Percentiles rank a stretch among this genome's conserved stretches.
phyloP scores from a whole-genome alignment of 2,888 invertebrate species.

The Polyommatus iphigenia region DNA sequence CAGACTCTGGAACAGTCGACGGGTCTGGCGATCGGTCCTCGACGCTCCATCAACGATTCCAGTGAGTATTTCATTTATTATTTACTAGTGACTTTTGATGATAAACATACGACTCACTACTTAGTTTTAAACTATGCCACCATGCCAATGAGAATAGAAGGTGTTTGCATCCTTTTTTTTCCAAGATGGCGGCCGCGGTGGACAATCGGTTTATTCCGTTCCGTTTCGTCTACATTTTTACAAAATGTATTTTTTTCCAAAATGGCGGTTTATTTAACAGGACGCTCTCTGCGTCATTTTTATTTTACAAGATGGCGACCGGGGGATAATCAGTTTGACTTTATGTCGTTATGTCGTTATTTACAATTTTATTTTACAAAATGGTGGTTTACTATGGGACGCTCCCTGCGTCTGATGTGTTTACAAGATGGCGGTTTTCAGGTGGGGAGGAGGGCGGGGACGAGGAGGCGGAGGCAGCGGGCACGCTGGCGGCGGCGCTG shows the following conservation, averaged over 20 bases:
- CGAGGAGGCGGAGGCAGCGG: constrained; percentile 63
- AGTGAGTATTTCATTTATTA: constrained; percentile 52
- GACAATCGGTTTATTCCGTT: too few relatives aligned
- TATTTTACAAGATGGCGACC: background rate
- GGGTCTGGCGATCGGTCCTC: constrained; percentile 86
- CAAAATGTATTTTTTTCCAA: too few relatives aligned
- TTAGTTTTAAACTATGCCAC: too few relatives aligned
- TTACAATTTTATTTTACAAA: background rate
- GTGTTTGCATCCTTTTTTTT: too few relatives aligned
- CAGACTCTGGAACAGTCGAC: constrained; percentile 91
- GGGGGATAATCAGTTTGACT: too few relatives aligned
- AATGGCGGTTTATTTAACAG: too few relatives aligned
- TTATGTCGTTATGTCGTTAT: too few relatives aligned
- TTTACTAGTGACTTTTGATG: background rate
- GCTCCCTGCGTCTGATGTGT: background rate
- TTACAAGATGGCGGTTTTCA: constrained; percentile 38
- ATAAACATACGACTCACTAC: too few relatives aligned
- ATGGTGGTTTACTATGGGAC: background rate
- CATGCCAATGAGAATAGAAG: too few relatives aligned
- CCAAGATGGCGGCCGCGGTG: too few relatives aligned
- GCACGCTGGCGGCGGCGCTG: constrained; percentile 90
- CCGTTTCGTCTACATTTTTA: too few relatives aligned
- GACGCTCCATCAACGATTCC: constrained; percentile 74
- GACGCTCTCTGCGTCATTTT: background rate
- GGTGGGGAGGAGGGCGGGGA: constrained; percentile 62